A percentile compares a stretch with the other conserved stretches of the same genome.
Evolutionary conservation across 2,113 vertebrate genomes (phyloP).

Genomic region (Psilopogon haemacephalus): DNA sequence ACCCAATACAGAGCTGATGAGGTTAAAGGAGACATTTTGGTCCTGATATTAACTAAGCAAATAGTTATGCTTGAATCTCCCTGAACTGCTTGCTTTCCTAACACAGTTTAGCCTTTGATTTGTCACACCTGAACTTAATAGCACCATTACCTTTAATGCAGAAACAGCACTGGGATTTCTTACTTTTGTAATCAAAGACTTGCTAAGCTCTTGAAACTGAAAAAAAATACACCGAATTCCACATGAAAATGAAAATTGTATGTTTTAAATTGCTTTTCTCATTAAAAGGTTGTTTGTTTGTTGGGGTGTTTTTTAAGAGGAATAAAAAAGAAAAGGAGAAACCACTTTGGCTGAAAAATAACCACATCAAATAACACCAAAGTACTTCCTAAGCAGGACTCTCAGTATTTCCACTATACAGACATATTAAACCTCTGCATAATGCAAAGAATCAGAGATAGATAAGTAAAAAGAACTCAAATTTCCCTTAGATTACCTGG

Average conservation of each 20-base stretch:
- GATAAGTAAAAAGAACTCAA: not conserved
- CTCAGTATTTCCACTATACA: not conserved
- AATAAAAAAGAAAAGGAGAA: not conserved
- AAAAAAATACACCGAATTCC: not conserved
- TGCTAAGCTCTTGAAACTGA: not conserved
- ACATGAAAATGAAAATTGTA: not conserved
- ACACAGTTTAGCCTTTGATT: not conserved
- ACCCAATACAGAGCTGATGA: not conserved
- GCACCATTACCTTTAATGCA: not conserved
- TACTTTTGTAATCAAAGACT: not conserved
- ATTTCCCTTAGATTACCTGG: not conserved
- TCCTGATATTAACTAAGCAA: not conserved
- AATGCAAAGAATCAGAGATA: not conserved
- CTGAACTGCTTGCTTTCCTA: not conserved
- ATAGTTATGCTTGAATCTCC: not conserved
- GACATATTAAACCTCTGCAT: fast-evolving
- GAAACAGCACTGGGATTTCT: not conserved
- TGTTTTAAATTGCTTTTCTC: not conserved
- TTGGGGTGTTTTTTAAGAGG: too few species aligned
- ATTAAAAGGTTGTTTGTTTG: too few species aligned
- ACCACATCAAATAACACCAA: not conserved
- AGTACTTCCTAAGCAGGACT: not conserved
- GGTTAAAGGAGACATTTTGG: not conserved
- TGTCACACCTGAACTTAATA: not conserved
- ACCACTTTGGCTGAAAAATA: not conserved